Evolutionary conservation across 2,888 invertebrate species (phyloP), one percentile per base, ranked within the genome.

Genomic region (Charanyca ferruginea): DNA sequence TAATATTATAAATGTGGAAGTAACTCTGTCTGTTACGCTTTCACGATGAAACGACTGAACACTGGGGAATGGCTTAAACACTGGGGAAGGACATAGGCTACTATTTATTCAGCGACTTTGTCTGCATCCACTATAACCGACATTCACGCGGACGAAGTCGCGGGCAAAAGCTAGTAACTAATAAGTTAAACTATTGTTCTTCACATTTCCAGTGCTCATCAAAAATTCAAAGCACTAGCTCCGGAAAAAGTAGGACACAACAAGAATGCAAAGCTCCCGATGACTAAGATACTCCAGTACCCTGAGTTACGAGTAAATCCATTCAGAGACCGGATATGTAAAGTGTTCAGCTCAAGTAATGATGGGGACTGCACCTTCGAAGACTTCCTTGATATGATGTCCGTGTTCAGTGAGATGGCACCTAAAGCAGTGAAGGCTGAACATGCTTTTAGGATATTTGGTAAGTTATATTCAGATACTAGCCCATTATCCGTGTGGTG

Each of bases 341-440:
- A 98, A 90, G 98, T 99, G n/a, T 98, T 98, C 84, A 98, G 98
- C 89, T 98, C 98, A 0, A 97, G 97, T 89, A 98, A 98, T 77
- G 98, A 98, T 90, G 99, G 98, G 5, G 98, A 98, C 89, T 98
- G 98, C 89, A 98, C 98, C 0, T 99, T 99, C 93, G 99, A 99
- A 92, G 99, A 99, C 90, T 99, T 99, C 88, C 96, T 99, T 3
- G 99, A 99, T 86, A 99, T 99, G 99, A 98, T 99, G 98, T 99
- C 98, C 0, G 98, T 99, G 20, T 98, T 99, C 84, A 98, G 98
- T 88, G 98, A 98, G 84, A 97, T 97, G 85, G 98, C 99, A 9
- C 99, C 99, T 0, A 97, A 98, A 83, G 97, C 98, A 75, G 98
- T 99, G 0, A 99, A 99, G 92, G 98, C 99, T 16, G 98, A 98